Evolutionary conservation across 1,140 invertebrate genomes (phyloP).

Genomic region (Fopius arisanus): DNA sequence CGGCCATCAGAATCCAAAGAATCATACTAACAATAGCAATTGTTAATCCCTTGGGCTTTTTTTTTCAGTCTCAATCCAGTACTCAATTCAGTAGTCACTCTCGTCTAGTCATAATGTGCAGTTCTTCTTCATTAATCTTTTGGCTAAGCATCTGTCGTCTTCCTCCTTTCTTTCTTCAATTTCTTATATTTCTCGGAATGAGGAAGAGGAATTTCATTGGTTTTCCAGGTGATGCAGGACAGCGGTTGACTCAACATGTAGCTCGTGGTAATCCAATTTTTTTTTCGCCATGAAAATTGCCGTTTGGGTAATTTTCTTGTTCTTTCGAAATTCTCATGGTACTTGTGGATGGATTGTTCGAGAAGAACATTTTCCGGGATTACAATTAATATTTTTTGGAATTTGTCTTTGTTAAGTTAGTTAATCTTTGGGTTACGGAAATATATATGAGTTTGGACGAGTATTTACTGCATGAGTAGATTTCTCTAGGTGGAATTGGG

Average conservation of each 20-base stretch:
- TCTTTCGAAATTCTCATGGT: not conserved
- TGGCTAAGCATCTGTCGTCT: not conserved
- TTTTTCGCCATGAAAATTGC: not conserved
- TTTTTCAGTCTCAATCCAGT: not conserved
- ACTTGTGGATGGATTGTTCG: too few species aligned
- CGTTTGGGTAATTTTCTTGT: not conserved
- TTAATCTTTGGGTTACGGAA: too few species aligned
- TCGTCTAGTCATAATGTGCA: not conserved
- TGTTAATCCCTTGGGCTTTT: not conserved
- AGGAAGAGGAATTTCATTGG: not conserved
- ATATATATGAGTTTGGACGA: too few species aligned
- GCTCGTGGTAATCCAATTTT: not conserved
- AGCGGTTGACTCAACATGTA: not conserved
- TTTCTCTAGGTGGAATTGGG: too few species aligned
- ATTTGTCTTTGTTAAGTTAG: too few species aligned
- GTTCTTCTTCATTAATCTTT: not conserved
- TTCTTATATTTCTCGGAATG: not conserved
- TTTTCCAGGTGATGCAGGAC: not conserved
- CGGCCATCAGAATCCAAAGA: not conserved
- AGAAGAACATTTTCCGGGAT: too few species aligned
- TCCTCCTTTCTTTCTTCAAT: too few species aligned
- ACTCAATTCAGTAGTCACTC: not conserved
- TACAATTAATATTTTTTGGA: too few species aligned
- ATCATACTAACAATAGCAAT: not conserved
- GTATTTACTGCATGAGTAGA: too few species aligned